Base-by-base conservation (phyloP, 2,797 vertebrate species). In the Pteronotus mesoamericanus region DNA sequence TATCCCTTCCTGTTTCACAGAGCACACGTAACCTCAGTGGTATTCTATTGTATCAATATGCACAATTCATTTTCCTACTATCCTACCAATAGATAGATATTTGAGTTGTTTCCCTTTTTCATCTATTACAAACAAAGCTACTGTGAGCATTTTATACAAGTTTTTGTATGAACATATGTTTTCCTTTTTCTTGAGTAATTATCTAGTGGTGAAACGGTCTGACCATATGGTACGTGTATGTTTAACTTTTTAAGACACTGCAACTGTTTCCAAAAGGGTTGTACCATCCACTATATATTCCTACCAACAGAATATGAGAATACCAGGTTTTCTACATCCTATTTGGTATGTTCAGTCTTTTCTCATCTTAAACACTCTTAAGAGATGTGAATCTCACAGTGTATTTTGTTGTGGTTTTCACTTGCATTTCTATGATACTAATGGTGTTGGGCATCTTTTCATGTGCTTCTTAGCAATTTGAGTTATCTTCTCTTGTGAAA, bases 221-320 rank as follows among this genome's bases (percentile, higher is more conserved):
- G 46, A 80, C 72, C 51, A 42, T 77, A 48, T 57, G 66, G 68
- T 59, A 59, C 82, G 29, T 77, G 5, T 44, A 34, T 72, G 71
- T 88, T 82, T 91, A 89, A 94, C 77, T 86, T 89, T 87, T 93
- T 83, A 88, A 89, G 57, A 91, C 86, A 84, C 57, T 69, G 10
- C 22, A 48, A 9, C 71, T 94, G 24, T 87, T 87, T 55, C 64
- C 5, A 59, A 59, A 94, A 42, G 92, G 53, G 4, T 79, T 94
- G 34, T 86, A 11, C 46, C 39, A 19, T 86, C 95, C n/a, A 22
- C 82, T 95, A 82, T 71, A 77, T 5, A 14, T 86, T 95, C 53
- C 78, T 3, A 74, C 19, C 15, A 91, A 4, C 14, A 64, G 64
- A 68, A 53, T 71, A 46, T 32, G 61, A 78, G 59, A 83, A 57